Evolutionary conservation across 2,113 vertebrate species (phyloP).

Genomic region (Rhinolophus sinicus): DNA sequence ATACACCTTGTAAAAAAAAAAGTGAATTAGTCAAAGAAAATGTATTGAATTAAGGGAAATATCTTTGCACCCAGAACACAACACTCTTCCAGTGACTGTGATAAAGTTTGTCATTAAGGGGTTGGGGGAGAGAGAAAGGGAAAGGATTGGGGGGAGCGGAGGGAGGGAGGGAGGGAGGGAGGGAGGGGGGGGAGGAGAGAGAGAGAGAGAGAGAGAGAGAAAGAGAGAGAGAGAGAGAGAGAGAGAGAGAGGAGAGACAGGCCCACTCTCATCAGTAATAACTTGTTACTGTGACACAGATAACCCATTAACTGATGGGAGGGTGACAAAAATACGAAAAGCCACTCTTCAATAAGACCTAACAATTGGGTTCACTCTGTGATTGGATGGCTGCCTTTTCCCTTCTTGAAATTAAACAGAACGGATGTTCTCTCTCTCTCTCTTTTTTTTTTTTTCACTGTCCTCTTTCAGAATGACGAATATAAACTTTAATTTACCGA

Average conservation of each 20-base stretch:
- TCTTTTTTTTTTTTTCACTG: background rate
- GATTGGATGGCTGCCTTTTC: background rate
- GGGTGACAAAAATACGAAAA: background rate
- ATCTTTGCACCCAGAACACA: background rate
- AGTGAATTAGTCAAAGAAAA: background rate
- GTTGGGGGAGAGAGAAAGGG: too few species aligned
- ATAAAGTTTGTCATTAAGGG: background rate
- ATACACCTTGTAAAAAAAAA: background rate
- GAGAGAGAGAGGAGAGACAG: too few species aligned
- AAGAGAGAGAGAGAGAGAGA: too few species aligned
- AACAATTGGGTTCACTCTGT: background rate
- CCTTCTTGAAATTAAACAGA: slow-evolving; percentile 40
- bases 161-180: too few species aligned
- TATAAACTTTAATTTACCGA: slow-evolving; percentile 72
- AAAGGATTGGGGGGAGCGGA: too few species aligned
- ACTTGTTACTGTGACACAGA: background rate
- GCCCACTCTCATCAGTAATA: background rate
- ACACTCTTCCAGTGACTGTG: background rate
- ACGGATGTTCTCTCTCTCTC: slow-evolving; percentile 8
- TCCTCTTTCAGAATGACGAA: slow-evolving; percentile 67
- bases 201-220: too few species aligned
- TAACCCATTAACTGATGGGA: background rate
- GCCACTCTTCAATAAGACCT: background rate
- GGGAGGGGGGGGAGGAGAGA: too few species aligned
- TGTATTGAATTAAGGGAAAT: background rate